These are phyloP conservation scores for Pygmarrhopalites habei DNA, from an alignment of 1,140 invertebrate genomes.

Conservation along the genomic window DNA sequence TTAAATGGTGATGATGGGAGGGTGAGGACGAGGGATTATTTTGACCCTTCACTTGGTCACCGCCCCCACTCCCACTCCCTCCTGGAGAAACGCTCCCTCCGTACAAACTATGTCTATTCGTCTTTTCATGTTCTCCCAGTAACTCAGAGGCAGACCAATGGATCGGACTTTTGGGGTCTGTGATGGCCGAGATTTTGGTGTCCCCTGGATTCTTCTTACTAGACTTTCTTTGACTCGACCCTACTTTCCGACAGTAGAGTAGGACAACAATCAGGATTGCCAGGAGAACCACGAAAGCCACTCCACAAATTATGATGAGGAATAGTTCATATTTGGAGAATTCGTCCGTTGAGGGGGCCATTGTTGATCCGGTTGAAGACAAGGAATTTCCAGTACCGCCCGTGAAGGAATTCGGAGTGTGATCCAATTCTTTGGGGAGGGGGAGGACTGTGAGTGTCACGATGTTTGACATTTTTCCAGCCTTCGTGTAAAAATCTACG, in stretches of 20 bases:
- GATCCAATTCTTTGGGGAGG: constrained; percentile 32
- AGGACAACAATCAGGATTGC: constrained; percentile 34
- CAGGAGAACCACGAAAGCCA: constrained; percentile 33
- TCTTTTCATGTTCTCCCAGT: constrained; percentile 38
- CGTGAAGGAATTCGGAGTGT: constrained; percentile 1
- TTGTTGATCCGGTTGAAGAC: constrained; percentile 31
- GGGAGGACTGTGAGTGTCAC: constrained; percentile 24
- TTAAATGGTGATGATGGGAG: constrained; percentile 22
- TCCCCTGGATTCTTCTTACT: constrained; percentile 34
- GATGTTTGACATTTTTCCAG: constrained; percentile 35
- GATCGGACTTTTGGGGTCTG: constrained; percentile 38
- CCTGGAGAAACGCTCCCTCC: constrained; percentile 33
- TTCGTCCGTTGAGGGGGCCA: constrained; percentile 34
- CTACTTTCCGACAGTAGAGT: constrained; percentile 33
- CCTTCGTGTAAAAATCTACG: constrained; percentile 32
- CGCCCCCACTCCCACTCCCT: constrained; percentile 12
- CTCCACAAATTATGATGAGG: constrained; percentile 36
- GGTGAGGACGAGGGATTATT: not conserved
- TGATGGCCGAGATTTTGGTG: constrained; percentile 38
- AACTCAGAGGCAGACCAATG: constrained; percentile 37
- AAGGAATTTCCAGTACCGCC: constrained; percentile 22
- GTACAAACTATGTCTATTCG: constrained; percentile 37
- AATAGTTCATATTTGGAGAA: constrained; percentile 32
- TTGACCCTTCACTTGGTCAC: not conserved
- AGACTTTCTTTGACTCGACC: constrained; percentile 27